Base-by-base conservation (phyloP, 2,113 vertebrate genomes). In the Montifringilla adamsi region DNA sequence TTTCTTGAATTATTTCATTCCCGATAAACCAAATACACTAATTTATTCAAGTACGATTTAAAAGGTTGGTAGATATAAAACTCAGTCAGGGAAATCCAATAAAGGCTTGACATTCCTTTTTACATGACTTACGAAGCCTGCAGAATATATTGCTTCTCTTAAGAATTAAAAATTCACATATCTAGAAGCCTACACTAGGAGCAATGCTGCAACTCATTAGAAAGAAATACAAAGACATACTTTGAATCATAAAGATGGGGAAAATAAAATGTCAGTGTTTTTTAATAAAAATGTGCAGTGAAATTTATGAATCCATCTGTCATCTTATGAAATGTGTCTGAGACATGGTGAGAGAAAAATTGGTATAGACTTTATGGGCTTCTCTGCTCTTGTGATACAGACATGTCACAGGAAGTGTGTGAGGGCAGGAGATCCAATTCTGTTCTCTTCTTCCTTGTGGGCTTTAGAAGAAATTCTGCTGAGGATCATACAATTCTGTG, bases 381-480 rank as follows among this genome's bases (percentile, higher is more conserved):
- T 27, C 81, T 84, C 28, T 58, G 37, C 55, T 85, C 2, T 58
- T 49, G 23, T 3, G 2, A 35, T 84, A 63, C 35, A 20, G 41
- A 23, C 2, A 1, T 15, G 12, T 63, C 37, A 27, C n/a, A 70
- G n/a, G 55, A 47, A 41, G 19, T 1, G 0, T 52, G 10, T 58
- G 20, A 66, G 11, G 11, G 22, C 13, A 37, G 28, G 24, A 59
- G 27, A 39, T 12, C 4, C 21, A 8, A 3, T 41, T 78, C 27
- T 69, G 4, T 43, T 60, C 24, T 86, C 17, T 53, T 70, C 37
- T 73, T 55, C 14, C 22, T 16, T 7, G 3, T 5, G 11, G 59
- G 12, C 6, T 0, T 69, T 46, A 66, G 46, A 50, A 70, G 28
- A 52, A 66, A 75, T 72, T 89, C 31, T 52, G 21, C 17, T 31